Percentiles rank a stretch among this genome's conserved stretches.
Conservation (phyloP, 2,797 vertebrate species). For the Clarias laeviceps region DNA sequence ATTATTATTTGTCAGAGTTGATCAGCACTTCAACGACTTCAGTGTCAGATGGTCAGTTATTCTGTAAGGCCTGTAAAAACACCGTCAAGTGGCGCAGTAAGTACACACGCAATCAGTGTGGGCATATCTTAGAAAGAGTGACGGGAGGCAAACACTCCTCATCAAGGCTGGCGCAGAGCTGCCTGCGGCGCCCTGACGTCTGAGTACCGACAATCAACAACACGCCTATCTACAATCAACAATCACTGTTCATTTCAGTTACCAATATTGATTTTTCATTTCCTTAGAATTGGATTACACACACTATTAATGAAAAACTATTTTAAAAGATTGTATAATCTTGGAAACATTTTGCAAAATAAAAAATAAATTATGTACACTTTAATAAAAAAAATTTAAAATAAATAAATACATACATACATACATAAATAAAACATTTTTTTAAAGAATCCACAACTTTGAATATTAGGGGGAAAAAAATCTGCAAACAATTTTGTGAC, state of each 20-base stretch:
- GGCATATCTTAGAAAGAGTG: not conserved
- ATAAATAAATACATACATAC: too few species aligned
- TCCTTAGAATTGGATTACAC: not conserved
- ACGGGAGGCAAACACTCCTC: not conserved
- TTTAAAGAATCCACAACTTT: not conserved
- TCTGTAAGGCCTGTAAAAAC: not conserved
- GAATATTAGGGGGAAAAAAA: not conserved
- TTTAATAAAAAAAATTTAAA: too few species aligned
- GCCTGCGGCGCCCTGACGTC: not conserved
- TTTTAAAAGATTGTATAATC: not conserved
- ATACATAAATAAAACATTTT: too few species aligned
- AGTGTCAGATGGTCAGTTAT: not conserved
- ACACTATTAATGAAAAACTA: not conserved
- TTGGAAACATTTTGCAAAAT: not conserved
- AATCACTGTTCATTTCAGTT: not conserved
- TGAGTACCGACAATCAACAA: conserved; percentile 18
- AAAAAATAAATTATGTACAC: not conserved
- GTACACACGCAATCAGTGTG: not conserved
- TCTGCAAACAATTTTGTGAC: too few species aligned
- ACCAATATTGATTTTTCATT: conserved; percentile 5
- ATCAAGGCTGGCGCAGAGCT: not conserved
- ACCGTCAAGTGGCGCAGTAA: not conserved
- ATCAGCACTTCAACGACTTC: not conserved
- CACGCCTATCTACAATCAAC: conserved; percentile 7
- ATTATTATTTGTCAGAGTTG: not conserved